phyloP scores from a whole-genome alignment of 2,797 vertebrate species.

The Phyllotis vaccarum region DNA sequence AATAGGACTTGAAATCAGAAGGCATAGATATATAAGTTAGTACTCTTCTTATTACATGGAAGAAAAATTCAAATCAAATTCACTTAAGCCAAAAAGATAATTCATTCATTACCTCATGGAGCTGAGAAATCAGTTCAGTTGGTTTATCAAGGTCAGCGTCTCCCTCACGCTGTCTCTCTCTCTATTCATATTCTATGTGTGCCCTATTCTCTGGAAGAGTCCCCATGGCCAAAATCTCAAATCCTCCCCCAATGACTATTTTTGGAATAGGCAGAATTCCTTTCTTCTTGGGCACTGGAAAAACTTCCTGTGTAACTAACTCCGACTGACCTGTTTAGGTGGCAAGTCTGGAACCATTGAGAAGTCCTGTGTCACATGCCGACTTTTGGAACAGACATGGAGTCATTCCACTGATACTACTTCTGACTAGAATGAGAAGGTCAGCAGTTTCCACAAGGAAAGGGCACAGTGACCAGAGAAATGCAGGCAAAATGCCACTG shows the following conservation, averaged over 20 bases:
- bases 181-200: background rate
- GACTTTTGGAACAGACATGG: background rate
- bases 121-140: constrained; percentile 48
- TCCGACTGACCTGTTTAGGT: background rate
- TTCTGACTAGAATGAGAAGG: background rate
- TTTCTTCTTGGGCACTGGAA: background rate
- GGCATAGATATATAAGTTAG: constrained; percentile 47
- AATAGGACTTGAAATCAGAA: constrained; percentile 57
- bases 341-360: background rate
- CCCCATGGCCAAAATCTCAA: background rate
- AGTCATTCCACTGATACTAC: background rate
- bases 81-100: constrained; percentile 60
- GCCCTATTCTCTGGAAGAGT: background rate
- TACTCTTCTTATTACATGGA: constrained; percentile 56
- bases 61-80: constrained; percentile 70
- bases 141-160: background rate
- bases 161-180: background rate
- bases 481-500: background rate
- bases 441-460: background rate
- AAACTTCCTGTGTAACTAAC: background rate
- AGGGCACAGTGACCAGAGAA: background rate
- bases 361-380: background rate
- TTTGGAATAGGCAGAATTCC: background rate
- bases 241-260: background rate
- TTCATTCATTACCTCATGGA: constrained; percentile 41